Evolutionary conservation across 2,797 vertebrate species (phyloP).

Genomic region (Danio aesculapii): DNA sequence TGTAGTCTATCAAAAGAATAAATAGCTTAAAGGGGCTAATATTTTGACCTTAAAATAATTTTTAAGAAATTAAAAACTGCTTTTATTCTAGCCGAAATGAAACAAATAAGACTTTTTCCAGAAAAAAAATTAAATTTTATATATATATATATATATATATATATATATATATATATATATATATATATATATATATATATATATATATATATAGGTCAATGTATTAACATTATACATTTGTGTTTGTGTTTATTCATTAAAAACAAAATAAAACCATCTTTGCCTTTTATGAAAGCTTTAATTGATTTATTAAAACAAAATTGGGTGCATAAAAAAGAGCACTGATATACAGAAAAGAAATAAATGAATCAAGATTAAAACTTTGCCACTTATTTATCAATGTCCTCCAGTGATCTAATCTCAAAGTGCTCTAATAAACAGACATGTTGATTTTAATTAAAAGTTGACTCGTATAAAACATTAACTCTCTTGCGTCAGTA

Average conservation of each 20-base stretch:
- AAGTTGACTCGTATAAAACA: not conserved
- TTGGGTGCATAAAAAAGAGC: not conserved
- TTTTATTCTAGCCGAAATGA: no score
- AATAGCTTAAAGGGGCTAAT: no score
- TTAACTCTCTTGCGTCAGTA: conserved; percentile 21
- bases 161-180: no score
- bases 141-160: no score
- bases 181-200: no score
- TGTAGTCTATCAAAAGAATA: no score
- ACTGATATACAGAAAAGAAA: not conserved
- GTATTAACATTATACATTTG: no score
- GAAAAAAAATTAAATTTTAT: no score
- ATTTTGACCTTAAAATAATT: no score
- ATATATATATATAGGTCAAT: no score
- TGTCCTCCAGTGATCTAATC: conserved; percentile 6
- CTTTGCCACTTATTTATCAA: not conserved
- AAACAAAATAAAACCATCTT: not conserved
- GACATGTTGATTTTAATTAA: conserved; percentile 17
- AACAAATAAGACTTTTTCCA: no score
- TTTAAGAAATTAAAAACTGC: no score
- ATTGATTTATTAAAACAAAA: not conserved
- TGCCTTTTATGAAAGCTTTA: not conserved
- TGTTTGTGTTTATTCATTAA: not conserved
- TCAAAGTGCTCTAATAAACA: not conserved
- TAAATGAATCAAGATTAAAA: not conserved